Conservation (phyloP, 2,797 vertebrate species). For the Spheniscus humboldti region DNA sequence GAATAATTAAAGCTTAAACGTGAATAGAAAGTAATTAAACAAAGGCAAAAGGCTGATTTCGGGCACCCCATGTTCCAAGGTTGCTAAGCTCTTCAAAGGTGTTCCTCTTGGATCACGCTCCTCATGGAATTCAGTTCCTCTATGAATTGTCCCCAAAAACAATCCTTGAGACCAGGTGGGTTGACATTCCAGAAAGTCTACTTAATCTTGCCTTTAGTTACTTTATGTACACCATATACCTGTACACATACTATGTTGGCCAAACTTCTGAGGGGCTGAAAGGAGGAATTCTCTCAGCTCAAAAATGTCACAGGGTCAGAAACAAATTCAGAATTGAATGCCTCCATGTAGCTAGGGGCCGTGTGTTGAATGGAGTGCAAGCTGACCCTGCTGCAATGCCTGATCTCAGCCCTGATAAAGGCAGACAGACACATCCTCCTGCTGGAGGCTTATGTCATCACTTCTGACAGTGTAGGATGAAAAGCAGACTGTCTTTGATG, state of each 20-base stretch:
- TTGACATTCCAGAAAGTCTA: neutral
- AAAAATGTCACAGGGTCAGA: neutral
- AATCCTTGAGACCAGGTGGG: fast-evolving
- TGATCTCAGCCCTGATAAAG: neutral
- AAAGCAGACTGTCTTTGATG: neutral
- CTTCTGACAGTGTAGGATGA: neutral
- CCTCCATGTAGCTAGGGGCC: neutral
- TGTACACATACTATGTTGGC: too few relatives aligned
- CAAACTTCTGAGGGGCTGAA: neutral
- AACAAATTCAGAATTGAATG: neutral
- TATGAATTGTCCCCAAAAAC: neutral
- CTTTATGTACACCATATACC: neutral
- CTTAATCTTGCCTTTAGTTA: neutral
- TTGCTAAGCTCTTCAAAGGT: neutral
- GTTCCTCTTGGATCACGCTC: neutral
- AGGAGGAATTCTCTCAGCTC: neutral
- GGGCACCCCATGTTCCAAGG: neutral
- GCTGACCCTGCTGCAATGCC: neutral
- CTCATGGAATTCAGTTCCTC: neutral
- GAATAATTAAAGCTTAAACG: neutral
- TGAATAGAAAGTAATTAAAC: neutral
- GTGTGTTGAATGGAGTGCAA: fast-evolving
- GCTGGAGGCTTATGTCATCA: neutral
- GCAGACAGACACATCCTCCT: neutral
- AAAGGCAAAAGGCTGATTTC: neutral